phyloP scores from a whole-genome alignment of 1,140 invertebrate genomes.

The Trichomalopsis sarcophagae region DNA sequence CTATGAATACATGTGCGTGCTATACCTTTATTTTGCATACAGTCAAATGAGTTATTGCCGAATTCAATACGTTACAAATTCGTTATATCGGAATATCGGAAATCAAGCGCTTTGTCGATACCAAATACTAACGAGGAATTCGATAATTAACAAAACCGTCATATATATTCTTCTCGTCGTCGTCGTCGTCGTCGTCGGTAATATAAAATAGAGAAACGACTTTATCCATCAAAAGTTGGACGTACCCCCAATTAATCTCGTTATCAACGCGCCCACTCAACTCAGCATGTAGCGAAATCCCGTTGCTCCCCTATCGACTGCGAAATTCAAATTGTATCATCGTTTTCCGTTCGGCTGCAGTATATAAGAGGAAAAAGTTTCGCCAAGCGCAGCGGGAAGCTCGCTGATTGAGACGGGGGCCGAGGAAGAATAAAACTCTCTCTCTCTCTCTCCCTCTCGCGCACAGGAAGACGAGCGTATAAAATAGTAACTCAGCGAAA shows the following conservation, averaged over 20 bases:
- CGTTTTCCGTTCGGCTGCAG: background rate
- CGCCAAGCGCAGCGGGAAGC: background rate
- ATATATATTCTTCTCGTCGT: background rate
- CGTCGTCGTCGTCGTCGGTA: no score
- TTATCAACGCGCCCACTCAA: background rate
- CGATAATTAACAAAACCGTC: background rate
- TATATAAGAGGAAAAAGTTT: background rate
- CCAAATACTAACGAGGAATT: background rate
- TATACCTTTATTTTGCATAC: background rate
- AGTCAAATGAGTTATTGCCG: background rate
- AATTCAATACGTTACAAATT: background rate
- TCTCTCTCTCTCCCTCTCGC: background rate
- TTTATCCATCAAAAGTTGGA: background rate
- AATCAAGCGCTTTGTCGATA: background rate
- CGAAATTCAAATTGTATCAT: constrained; percentile 37
- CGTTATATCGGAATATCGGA: background rate
- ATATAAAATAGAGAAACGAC: background rate
- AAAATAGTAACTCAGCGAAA: constrained; percentile 44
- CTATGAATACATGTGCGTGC: no score
- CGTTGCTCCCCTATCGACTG: background rate
- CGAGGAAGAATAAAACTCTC: background rate
- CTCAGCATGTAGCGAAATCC: background rate
- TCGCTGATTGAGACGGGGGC: constrained; percentile 29
- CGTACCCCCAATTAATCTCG: background rate
- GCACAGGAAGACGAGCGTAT: background rate